Conservation (phyloP, 2,797 vertebrate species). For the Dendrocincla fuliginosa region DNA sequence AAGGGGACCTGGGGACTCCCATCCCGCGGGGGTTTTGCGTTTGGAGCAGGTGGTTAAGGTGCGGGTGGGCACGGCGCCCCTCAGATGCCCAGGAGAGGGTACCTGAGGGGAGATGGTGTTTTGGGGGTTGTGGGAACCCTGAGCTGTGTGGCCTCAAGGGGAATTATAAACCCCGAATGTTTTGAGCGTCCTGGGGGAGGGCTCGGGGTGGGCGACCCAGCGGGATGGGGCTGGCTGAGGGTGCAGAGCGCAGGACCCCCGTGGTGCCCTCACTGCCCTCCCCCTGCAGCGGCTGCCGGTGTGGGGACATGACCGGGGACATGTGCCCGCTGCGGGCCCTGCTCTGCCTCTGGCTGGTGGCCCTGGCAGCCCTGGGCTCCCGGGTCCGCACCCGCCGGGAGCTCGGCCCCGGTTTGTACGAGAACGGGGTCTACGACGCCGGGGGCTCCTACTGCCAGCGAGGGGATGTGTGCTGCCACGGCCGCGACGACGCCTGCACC, state of each 20-base stretch:
- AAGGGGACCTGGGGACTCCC: too few species aligned
- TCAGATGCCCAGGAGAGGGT: rapidly evolving
- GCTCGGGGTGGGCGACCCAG: not conserved
- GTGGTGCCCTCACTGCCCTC: not conserved
- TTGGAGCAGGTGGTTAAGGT: not conserved
- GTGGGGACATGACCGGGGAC: not conserved
- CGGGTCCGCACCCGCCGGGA: constrained; percentile 82
- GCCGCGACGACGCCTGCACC: constrained; percentile 87
- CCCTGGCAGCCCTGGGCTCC: constrained; percentile 35
- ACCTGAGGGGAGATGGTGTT: rapidly evolving
- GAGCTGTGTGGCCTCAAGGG: not conserved
- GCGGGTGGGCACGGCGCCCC: not conserved
- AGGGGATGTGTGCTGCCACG: constrained; percentile 87
- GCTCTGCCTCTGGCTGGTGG: constrained; percentile 68
- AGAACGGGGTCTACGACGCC: constrained; percentile 88
- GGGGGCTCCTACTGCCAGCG: constrained; percentile 88
- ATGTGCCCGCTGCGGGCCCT: not conserved
- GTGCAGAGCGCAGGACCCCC: not conserved
- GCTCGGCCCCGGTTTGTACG: constrained; percentile 84
- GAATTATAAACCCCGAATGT: not conserved
- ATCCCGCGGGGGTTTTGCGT: rapidly evolving
- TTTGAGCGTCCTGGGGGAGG: rapidly evolving
- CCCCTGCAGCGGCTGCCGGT: not conserved
- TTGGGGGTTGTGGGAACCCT: not conserved
- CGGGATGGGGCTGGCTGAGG: rapidly evolving